phyloP scores from a whole-genome alignment of 2,113 vertebrate species.

The Ailuropoda melanoleuca region DNA sequence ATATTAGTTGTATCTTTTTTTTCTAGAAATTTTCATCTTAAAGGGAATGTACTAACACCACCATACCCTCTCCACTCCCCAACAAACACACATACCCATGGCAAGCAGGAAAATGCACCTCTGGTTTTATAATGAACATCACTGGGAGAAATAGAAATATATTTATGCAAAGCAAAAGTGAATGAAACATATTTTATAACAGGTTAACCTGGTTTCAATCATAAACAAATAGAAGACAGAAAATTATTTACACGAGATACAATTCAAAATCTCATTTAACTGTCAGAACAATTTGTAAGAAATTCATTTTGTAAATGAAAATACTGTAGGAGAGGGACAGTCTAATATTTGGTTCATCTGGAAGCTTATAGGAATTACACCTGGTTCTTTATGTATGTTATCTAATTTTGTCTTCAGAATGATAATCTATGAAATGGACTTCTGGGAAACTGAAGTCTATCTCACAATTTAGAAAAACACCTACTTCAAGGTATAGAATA shows the following conservation, averaged over 20 bases:
- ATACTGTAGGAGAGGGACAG: not conserved
- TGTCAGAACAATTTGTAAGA: not conserved
- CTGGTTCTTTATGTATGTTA: not conserved
- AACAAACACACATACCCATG: not conserved
- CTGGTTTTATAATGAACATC: not conserved
- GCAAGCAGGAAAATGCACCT: not conserved
- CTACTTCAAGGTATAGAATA: not conserved
- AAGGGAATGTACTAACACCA: not conserved
- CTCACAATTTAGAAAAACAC: not conserved
- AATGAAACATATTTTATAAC: conserved; percentile 11
- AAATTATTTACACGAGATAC: not conserved
- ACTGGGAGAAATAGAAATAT: not conserved
- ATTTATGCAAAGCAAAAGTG: not conserved
- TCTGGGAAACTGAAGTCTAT: not conserved
- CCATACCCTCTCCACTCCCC: rapidly evolving
- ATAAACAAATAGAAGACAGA: not conserved
- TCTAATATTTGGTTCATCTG: not conserved
- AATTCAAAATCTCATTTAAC: conserved; percentile 14
- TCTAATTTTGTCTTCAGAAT: conserved; percentile 13
- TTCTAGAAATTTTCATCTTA: not conserved
- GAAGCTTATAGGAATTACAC: not conserved
- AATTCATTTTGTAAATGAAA: not conserved
- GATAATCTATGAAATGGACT: not conserved
- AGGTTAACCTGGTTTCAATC: not conserved
- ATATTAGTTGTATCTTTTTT: not conserved